Evolutionary conservation across 2,797 vertebrate genomes (phyloP).

Genomic region (Anguilla obscura): DNA sequence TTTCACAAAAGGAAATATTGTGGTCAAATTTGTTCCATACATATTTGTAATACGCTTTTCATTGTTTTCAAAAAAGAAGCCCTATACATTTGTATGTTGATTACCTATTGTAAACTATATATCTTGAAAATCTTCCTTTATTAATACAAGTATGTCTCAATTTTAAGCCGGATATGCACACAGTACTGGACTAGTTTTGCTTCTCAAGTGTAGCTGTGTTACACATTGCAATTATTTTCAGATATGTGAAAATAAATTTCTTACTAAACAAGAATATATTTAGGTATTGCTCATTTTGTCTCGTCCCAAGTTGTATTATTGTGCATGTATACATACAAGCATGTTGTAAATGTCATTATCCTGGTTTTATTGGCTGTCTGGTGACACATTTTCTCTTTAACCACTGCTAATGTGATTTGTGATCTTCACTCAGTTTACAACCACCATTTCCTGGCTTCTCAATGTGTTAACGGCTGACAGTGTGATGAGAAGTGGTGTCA

Average conservation of each 20-base stretch:
- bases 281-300: not conserved
- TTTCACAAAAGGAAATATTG: slow-evolving; percentile 92
- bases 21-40: slow-evolving; percentile 79
- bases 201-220: slow-evolving; percentile 81
- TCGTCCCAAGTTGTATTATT: not conserved
- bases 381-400: not conserved
- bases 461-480: not conserved
- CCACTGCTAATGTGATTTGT: not conserved
- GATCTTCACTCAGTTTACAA: not conserved
- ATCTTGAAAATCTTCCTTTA: slow-evolving; percentile 72
- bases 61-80: slow-evolving; percentile 76
- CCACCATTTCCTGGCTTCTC: not conserved
- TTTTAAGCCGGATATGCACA: slow-evolving; percentile 78
- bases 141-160: slow-evolving; percentile 76
- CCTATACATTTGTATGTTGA: slow-evolving; percentile 80
- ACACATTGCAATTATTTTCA: slow-evolving; percentile 82
- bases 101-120: slow-evolving; percentile 81
- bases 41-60: slow-evolving; percentile 83
- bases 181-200: slow-evolving; percentile 77
- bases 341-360: not conserved
- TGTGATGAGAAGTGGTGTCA: not conserved
- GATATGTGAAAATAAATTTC: slow-evolving; percentile 81
- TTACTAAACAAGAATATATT: slow-evolving; percentile 71
- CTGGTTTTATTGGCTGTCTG: not conserved
- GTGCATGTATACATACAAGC: not conserved